Base-by-base conservation (phyloP, 2,797 vertebrate genomes). In the Petrocephalus sullivani region DNA sequence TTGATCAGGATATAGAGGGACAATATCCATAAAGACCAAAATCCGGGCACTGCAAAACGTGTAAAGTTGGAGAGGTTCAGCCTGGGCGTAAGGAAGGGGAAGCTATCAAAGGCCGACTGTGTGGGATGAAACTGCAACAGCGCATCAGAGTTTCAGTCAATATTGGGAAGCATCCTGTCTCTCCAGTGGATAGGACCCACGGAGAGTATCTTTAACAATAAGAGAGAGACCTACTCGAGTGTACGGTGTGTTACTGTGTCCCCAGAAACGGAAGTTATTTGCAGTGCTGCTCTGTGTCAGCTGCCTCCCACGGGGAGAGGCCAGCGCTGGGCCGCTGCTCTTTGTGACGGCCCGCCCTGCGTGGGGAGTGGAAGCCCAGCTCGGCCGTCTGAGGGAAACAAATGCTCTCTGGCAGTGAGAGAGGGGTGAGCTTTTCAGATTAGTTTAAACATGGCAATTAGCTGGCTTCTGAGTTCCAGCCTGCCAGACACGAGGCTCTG, bases 371-470 rank as follows among this genome's bases (percentile, higher is more conserved):
- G 19, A 21, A 9, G 21, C 33, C 19, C 14, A 78, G 23, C 56
- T 49, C 53, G 6, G 12, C 57, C 51, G 46, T 33, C 82, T 54
- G 57, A 33, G 57, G 60, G 46, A 67, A 58, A 67, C 78, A 67
- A 84, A 85, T 19, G 60, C 46, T 87, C 89, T 89, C 89, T 90
- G 89, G 88, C 82, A 89, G 71, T 46, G 87, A 54, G 61, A 83
- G 57, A 84, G 83, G 75, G 33, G 37, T 49, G 61, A 88, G 89
- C 88, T 86, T 87, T 88, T 82, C 89, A 90, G 88, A 89, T 91
- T 57, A 88, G 89, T 67, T 86, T 89, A 90, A 91, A 91, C 46
- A 85, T 86, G 89, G 89, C 86, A 86, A 90, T 91, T 92, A 91
- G 89, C 78, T 91, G 58, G 84, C 88, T 85, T 87, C 87, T 67